phyloP scores from a whole-genome alignment of 2,113 vertebrate genomes.

The Chionomys nivalis region DNA sequence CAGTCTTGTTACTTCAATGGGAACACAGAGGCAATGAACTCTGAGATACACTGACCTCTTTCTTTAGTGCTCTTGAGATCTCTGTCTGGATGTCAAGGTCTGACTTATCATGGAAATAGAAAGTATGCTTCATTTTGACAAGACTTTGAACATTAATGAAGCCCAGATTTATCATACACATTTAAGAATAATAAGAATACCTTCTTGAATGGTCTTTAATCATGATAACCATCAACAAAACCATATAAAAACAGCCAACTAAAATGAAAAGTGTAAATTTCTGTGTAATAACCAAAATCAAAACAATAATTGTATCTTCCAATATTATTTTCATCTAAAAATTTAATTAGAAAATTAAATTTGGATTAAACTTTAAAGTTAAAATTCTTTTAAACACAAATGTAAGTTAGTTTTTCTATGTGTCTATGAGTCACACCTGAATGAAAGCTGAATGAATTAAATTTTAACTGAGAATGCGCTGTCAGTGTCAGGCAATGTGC shows the following conservation, averaged over 20 bases:
- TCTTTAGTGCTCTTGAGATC: background rate
- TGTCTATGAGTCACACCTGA: background rate
- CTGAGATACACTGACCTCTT: background rate
- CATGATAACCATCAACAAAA: background rate
- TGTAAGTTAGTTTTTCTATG: background rate
- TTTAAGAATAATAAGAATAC: background rate
- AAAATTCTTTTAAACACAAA: background rate
- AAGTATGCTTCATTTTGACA: background rate
- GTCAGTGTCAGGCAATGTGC: background rate
- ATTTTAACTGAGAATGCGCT: background rate
- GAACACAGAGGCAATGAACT: rapidly evolving
- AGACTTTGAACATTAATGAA: background rate
- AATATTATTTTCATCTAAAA: background rate
- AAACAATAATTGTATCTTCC: background rate
- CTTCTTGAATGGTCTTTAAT: background rate
- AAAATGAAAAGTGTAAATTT: background rate
- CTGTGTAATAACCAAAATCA: background rate
- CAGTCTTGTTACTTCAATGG: background rate
- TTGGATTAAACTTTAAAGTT: background rate
- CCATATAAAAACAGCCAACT: background rate
- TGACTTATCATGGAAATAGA: background rate
- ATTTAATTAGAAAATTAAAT: background rate
- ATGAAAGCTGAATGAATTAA: background rate
- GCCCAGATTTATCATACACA: background rate
- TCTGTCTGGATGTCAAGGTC: background rate